Base-by-base conservation (phyloP, 2,113 vertebrate species). In the Brienomyrus brachyistius region DNA sequence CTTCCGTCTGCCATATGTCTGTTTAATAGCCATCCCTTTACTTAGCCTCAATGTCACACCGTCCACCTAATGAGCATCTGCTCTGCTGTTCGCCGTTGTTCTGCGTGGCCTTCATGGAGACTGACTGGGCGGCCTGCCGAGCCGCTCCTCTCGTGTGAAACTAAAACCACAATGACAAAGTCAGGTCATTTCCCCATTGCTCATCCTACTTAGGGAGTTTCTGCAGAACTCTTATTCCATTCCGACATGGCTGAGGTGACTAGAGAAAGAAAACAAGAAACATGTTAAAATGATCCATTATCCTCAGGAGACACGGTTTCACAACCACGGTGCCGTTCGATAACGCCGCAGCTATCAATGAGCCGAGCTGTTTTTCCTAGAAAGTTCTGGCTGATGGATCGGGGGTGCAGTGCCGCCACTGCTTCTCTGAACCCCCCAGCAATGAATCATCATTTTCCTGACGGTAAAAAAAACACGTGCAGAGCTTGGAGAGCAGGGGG, bases 381-480 rank as follows among this genome's bases (percentile, higher is more conserved):
- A 90, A 88, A 92, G 84, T 43, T 91, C 77, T 91, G 87, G 80
- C 91, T 94, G 92, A 89, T 70, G 91, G 91, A 92, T 92, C 56
- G 19, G 89, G 90, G 91, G 93, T 91, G 94, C 91, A 90, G 92
- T 89, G 80, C 91, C 91, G 50, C 90, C 89, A n/a, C 70, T 77
- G 70, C 35, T 84, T 1, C 90, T 92, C 90, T 94, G 93, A 70
- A 27, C n/a, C 62, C 1, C 91, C 90, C 88, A 89, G 86, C 90
- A 90, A 93, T 92, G 91, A 92, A 90, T 90, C 91, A 85, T 93
- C 90, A 93, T 94, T 92, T 94, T 91, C 91, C 90, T 92, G 92
- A 90, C 85, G 47, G 87, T 13, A 0, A 89, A 89, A 89, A 89
- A 94, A 94, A 91, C 92, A 91, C 90, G 92, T 92, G 91, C 89